Conservation (phyloP, 2,797 vertebrate species). For the Macropus fuliginosus region DNA sequence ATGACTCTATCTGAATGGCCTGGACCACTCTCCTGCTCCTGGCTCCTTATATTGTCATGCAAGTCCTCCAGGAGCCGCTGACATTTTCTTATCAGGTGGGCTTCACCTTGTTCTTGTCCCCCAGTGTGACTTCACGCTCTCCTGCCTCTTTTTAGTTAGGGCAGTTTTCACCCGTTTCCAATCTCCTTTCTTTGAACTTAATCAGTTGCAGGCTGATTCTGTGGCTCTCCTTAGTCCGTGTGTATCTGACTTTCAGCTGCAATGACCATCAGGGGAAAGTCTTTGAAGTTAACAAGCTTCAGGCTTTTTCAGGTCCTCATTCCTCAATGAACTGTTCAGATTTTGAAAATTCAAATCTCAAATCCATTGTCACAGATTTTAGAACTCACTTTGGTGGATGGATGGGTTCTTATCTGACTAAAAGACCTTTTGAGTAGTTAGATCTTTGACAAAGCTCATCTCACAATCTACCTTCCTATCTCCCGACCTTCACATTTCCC, state of each 20-base stretch:
- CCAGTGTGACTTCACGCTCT: background rate
- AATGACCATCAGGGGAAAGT: conserved; percentile 67
- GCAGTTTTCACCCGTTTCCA: background rate
- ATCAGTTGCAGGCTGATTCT: background rate
- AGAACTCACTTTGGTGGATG: background rate
- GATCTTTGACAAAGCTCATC: background rate
- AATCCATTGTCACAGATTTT: background rate
- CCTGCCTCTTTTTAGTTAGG: background rate
- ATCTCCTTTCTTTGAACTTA: background rate
- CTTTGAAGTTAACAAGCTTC: conserved; percentile 81
- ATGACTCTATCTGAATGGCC: background rate
- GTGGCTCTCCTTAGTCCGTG: conserved; percentile 49
- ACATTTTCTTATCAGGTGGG: background rate
- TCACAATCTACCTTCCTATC: background rate
- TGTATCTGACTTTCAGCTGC: conserved; percentile 65
- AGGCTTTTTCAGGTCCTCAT: conserved; percentile 72
- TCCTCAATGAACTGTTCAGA: background rate
- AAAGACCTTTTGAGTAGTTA: background rate
- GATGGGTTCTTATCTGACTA: background rate
- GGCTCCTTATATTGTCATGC: background rate
- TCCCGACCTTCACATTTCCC: background rate
- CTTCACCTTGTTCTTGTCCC: background rate
- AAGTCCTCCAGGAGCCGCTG: background rate
- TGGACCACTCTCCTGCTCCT: background rate
- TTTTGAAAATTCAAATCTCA: background rate